phyloP scores from a whole-genome alignment of 2,888 invertebrate species.

The Macrophya alboannulata region DNA sequence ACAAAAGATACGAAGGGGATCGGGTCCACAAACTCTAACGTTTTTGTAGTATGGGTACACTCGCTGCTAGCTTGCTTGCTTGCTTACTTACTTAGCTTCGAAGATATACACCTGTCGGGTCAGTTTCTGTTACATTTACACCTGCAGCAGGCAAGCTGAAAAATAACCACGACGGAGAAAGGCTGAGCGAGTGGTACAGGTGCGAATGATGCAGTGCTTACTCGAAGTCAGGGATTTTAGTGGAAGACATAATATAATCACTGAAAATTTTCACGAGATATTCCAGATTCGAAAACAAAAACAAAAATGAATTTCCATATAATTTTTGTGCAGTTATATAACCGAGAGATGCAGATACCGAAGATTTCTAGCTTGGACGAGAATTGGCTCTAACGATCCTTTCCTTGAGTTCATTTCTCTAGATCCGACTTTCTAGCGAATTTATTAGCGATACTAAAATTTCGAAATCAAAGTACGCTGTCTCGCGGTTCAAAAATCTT shows the following conservation, averaged over 20 bases:
- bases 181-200: slow-evolving; percentile 22
- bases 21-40: slow-evolving; percentile 14
- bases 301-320: too few species aligned
- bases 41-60: neutral
- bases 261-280: neutral
- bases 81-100: neutral
- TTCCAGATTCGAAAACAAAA: too few species aligned
- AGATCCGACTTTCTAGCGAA: too few species aligned
- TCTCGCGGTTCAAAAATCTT: neutral
- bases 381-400: neutral
- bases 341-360: neutral
- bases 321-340: neutral
- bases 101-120: slow-evolving; percentile 37
- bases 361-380: neutral
- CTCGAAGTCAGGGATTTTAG: neutral
- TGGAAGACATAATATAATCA: neutral
- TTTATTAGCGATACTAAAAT: neutral
- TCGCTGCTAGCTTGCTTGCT: neutral
- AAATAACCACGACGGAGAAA: slow-evolving; percentile 13
- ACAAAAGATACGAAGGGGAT: neutral
- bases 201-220: slow-evolving; percentile 36
- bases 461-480: neutral
- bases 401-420: neutral
- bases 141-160: slow-evolving; percentile 16
- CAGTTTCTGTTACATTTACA: slow-evolving; percentile 39